Evolutionary conservation across 2,888 invertebrate species (phyloP), one percentile per base, ranked within the genome.

Genomic region (Bimastos eiseni): DNA sequence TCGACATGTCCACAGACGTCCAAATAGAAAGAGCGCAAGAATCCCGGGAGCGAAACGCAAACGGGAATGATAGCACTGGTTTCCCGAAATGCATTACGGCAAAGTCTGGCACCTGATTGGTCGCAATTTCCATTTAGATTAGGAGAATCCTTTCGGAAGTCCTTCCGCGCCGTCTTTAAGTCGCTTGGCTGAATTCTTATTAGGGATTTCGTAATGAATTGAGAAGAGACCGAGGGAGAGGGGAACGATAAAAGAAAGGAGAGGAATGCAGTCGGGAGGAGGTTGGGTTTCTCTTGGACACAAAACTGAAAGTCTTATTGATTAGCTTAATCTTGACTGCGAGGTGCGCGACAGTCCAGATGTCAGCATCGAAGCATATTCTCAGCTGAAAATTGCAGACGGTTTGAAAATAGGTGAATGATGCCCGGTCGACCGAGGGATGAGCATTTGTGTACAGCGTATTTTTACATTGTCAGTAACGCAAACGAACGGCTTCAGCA

Each of bases 91-190:
- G 70, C 70, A 70, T 70, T n/a, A n/a, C 70, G 70, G n/a, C 70
- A n/a, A 11, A 8, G 70, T 1, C 36, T 34, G 30, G 34, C 86
- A 86, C 36, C 86, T 86, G 86, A 86, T 86, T 86, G 34, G 86
- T 37, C 86, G 34, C 24, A 86, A 86, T 86, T 86, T 86, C 86
- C 86, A 86, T 86, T 86, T 86, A 86, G 86, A 86, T 86, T 86
- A 86, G 86, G 86, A 36, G 86, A n/a, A 70, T 70, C 70, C 70
- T 70, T 70, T n/a, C 70, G 70, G 30, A 70, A 70, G 70, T 70
- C 70, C n/a, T 70, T n/a, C n/a, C 30, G 70, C 70, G n/a, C 30
- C 70, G 30, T n/a, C 70, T 70, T 70, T 70, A 30, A n/a, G 70
- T 70, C 70, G 70, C 70, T 11, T 70, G 70, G n/a, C 70, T 70